phyloP scores from a whole-genome alignment of 2,888 invertebrate species.

The Sepiola atlantica region DNA sequence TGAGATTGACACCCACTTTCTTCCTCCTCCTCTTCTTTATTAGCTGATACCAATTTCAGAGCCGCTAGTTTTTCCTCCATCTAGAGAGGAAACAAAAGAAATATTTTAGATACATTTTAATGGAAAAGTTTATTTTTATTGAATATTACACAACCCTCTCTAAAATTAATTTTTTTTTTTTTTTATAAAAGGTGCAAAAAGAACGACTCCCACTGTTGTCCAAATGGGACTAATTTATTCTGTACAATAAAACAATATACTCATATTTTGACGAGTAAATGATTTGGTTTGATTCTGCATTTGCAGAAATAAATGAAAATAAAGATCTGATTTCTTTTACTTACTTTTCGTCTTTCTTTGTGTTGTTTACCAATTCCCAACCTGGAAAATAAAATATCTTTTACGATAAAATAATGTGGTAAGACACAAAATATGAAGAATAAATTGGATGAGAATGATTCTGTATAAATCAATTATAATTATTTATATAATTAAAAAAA shows the following conservation, averaged over 20 bases:
- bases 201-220: neutral
- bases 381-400: conserved; percentile 54
- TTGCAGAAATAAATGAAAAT: neutral
- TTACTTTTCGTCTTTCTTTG: conserved; percentile 70
- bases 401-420: no score
- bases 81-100: neutral
- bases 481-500: no score
- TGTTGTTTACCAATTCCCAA: conserved; percentile 73
- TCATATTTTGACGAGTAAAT: neutral
- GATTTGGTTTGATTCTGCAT: neutral
- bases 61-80: conserved; percentile 38
- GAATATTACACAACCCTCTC: neutral
- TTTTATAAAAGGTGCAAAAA: neutral
- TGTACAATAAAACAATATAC: neutral
- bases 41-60: neutral
- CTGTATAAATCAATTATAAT: no score
- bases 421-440: no score
- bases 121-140: neutral
- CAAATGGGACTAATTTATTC: neutral
- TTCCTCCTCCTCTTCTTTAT: neutral
- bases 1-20: neutral
- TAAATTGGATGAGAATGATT: no score
- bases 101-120: neutral
- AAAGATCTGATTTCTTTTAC: neutral
- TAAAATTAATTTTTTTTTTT: no score